These are phyloP conservation scores for Hermaeophaga mercurialis DNA, from an alignment of 2,888 invertebrate genomes.

Conservation along the genomic window DNA sequence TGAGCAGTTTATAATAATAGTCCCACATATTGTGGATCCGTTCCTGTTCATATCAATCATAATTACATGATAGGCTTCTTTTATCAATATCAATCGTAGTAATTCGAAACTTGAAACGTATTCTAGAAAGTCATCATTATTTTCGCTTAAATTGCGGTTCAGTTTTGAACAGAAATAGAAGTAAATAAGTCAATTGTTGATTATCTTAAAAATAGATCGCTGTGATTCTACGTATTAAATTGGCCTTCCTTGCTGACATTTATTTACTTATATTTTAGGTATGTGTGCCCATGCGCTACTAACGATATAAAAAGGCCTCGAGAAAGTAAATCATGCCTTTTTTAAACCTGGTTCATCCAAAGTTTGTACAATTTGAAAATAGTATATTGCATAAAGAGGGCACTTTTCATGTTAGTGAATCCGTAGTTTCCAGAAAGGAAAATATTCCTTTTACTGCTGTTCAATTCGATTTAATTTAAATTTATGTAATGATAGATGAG, in stretches of 20 bases:
- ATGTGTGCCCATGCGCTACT: background rate
- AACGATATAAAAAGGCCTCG: no score
- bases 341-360: no score
- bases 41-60: background rate
- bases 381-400: no score
- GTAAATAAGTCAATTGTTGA: conserved; percentile 1
- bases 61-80: no score
- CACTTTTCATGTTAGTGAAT: no score
- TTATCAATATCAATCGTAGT: background rate
- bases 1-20: no score
- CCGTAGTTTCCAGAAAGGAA: no score
- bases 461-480: no score
- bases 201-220: background rate
- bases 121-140: background rate
- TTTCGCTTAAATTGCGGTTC: background rate
- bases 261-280: background rate
- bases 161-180: background rate
- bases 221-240: background rate
- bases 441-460: no score
- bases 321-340: no score
- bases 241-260: background rate
- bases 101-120: background rate
- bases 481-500: no score
- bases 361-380: no score
- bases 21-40: background rate